Percentiles rank a stretch among this genome's conserved stretches.
Evolutionary conservation across 1,140 invertebrate genomes (phyloP).

Genomic region (Philotrypesis tridentata): DNA sequence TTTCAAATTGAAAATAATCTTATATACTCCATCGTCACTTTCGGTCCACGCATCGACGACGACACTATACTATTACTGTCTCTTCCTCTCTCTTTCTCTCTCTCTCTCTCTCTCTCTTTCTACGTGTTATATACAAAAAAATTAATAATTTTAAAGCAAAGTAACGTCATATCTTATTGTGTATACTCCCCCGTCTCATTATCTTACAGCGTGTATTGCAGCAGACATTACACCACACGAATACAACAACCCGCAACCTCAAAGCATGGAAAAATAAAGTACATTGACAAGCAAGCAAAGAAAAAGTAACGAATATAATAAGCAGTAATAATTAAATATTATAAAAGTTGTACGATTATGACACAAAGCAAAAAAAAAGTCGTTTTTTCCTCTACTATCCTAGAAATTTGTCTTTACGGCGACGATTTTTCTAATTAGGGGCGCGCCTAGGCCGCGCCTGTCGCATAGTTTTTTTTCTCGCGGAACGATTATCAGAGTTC

Average conservation of each 20-base stretch:
- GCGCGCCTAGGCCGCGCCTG: neutral
- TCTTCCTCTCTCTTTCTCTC: neutral
- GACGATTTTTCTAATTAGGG: slow-evolving; percentile 27
- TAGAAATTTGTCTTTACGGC: slow-evolving; percentile 38
- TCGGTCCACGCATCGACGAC: slow-evolving; percentile 3
- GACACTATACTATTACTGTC: neutral
- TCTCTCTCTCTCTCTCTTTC: neutral
- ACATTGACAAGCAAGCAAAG: neutral
- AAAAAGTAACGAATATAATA: slow-evolving; percentile 7
- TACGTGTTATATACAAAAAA: no score
- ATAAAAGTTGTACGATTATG: neutral
- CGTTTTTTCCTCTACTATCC: slow-evolving; percentile 50
- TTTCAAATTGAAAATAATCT: neutral
- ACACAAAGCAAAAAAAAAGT: neutral
- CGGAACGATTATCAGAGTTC: slow-evolving; percentile 18
- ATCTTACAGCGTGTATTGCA: neutral
- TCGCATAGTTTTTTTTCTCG: slow-evolving; percentile 30
- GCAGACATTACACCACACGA: neutral
- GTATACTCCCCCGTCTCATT: neutral
- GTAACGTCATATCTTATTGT: neutral
- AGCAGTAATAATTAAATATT: slow-evolving; percentile 1
- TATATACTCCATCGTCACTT: neutral
- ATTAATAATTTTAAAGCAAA: neutral
- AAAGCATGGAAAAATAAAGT: neutral
- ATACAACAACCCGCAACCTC: neutral